Conservation (phyloP, 2,888 invertebrate genomes). For the Hypercompe scribonia region DNA sequence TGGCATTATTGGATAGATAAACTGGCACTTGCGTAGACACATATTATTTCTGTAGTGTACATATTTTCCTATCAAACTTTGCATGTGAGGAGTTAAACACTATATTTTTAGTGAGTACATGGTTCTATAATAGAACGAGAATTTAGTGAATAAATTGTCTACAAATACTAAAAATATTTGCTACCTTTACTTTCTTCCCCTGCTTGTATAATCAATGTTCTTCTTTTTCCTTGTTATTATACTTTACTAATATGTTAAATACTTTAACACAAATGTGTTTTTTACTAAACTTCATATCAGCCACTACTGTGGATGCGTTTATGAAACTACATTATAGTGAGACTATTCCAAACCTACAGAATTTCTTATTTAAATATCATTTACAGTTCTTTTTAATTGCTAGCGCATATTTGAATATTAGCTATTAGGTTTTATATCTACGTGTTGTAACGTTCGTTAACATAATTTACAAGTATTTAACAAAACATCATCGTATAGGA, state of each 20-base stretch:
- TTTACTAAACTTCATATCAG: no score
- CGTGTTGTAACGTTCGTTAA: background rate
- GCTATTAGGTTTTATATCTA: background rate
- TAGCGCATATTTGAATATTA: background rate
- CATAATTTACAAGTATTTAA: background rate
- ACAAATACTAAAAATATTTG: no score
- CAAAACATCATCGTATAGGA: constrained; percentile 3
- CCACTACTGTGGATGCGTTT: no score
- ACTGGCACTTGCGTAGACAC: constrained; percentile 52
- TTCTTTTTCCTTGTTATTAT: background rate
- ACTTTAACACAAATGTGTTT: no score
- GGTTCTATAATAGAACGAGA: background rate
- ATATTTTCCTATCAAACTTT: constrained; percentile 11
- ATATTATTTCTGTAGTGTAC: constrained; percentile 27
- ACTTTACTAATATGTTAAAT: no score
- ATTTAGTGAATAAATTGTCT: background rate
- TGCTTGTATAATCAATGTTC: no score
- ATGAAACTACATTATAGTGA: no score
- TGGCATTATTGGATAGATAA: constrained; percentile 73
- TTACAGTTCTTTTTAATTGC: background rate
- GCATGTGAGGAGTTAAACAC: background rate
- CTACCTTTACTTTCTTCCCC: no score
- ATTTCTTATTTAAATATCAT: background rate
- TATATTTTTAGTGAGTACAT: background rate
- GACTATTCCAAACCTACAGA: background rate